Base-by-base conservation (phyloP, 2,113 vertebrate genomes). In the Myotis davidii region DNA sequence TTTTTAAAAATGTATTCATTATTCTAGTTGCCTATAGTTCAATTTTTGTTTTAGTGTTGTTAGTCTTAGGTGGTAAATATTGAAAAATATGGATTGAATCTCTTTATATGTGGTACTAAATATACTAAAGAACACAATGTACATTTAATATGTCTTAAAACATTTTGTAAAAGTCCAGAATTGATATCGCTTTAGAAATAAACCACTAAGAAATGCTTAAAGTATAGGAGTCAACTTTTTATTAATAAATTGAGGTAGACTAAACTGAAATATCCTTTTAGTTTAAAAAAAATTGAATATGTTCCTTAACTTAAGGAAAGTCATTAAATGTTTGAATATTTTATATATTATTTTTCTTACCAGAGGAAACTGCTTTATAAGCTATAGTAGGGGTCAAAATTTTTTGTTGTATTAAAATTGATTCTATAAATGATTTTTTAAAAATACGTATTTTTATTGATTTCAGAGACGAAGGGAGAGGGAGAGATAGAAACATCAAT, bases 361-460 rank as follows among this genome's bases (percentile, higher is more conserved):
- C 12, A 67, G 39, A 92, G 56, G 32, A 45, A 91, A 70, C 45
- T 87, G 48, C 17, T 87, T 88, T 77, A 29, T 84, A 70, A 94
- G 16, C 10, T 77, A 34, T 82, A 18, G 50, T 93, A 77, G 45
- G 50, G 7, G 56, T 52, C 7, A 70, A n/a, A 74, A 32, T 70
- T 16, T 92, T 92, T 70, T 70, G 37, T 86, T 74, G 9, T 91
- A 90, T 88, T 91, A 73, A 88, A 90, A 59, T 73, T 72, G 16
- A 64, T 74, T 88, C 52, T 81, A 39, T 95, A 91, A 94, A 54
- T 82, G 42, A 64, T 65, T 79, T 81, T 82, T 91, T 17, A 88
- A 72, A 90, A 83, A 23, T 56, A 23, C 23, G 54, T 56, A 23
- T 56, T 56, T 56, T 56, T 56, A 56, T 23, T 56, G 54, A 56